Conservation (phyloP, 2,113 vertebrate species). For the Callorhinus ursinus region DNA sequence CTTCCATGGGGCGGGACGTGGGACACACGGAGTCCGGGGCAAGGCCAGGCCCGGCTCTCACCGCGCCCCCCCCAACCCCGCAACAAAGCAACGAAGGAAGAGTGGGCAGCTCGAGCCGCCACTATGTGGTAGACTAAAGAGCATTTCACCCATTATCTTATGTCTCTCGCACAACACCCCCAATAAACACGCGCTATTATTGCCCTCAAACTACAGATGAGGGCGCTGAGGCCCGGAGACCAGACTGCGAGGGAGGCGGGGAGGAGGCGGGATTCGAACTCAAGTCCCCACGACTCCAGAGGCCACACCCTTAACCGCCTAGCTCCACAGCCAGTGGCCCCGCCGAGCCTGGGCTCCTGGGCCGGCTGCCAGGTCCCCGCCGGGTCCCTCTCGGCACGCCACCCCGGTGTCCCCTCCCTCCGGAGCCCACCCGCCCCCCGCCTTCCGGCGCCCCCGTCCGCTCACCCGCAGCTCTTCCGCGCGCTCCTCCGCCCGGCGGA, state of each 20-base stretch:
- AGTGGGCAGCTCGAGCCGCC: background rate
- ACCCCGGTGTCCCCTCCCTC: background rate
- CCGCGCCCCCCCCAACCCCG: too few relatives aligned
- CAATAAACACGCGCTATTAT: background rate
- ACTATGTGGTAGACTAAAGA: background rate
- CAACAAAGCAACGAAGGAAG: background rate
- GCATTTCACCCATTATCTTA: background rate
- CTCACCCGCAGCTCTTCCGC: constrained; percentile 90
- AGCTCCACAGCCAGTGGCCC: background rate
- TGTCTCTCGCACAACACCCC: background rate
- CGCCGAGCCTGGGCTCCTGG: background rate
- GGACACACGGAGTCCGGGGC: background rate
- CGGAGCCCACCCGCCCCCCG: background rate
- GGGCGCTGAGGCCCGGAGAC: background rate
- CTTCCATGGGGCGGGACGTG: background rate
- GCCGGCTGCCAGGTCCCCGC: background rate
- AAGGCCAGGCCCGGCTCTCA: background rate
- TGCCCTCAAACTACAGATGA: background rate
- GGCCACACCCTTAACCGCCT: constrained; percentile 43
- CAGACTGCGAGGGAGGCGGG: background rate
- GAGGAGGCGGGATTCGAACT: constrained; percentile 30
- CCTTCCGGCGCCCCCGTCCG: background rate
- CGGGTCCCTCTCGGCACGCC: background rate
- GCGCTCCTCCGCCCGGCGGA: constrained; percentile 84
- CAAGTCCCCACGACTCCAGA: background rate